A percentile compares a stretch with the other conserved stretches of the same genome.
Conservation (phyloP, 2,888 invertebrate genomes). For the Mellilla xanthometata region DNA sequence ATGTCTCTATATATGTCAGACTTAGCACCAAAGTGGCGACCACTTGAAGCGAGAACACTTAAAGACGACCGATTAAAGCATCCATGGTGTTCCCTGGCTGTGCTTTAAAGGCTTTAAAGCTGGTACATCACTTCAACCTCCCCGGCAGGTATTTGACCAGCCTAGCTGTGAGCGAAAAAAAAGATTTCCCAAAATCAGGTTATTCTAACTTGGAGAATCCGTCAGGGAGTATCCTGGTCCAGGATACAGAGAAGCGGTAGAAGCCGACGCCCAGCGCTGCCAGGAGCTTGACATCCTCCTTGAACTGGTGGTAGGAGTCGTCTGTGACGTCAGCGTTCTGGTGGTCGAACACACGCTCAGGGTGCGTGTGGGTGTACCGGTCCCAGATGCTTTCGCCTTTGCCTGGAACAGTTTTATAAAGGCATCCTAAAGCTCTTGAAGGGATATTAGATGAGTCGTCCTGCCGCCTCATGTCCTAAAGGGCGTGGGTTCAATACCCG, state of each 20-base stretch:
- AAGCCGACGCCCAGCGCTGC: slow-evolving; percentile 78
- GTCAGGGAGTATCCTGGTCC: slow-evolving; percentile 86
- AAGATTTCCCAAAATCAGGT: background rate
- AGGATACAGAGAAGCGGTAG: slow-evolving; percentile 85
- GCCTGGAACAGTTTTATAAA: slow-evolving; percentile 59
- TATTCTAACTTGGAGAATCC: slow-evolving; percentile 73
- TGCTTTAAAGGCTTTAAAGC: too few species aligned
- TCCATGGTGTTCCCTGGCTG: too few species aligned
- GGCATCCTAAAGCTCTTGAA: too few species aligned
- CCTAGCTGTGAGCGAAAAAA: background rate
- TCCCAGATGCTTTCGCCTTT: slow-evolving; percentile 88
- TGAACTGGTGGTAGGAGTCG: slow-evolving; percentile 85
- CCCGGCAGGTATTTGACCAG: too few species aligned
- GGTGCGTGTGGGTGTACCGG: slow-evolving; percentile 78
- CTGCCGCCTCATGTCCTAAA: too few species aligned
- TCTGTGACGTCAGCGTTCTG: slow-evolving; percentile 85
- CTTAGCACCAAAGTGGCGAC: too few species aligned
- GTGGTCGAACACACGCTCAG: slow-evolving; percentile 76
- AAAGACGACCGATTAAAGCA: too few species aligned
- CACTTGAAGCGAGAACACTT: too few species aligned
- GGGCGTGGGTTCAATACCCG: too few species aligned
- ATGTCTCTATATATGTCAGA: too few species aligned
- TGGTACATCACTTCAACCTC: too few species aligned
- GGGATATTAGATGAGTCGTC: too few species aligned
- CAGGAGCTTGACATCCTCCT: slow-evolving; percentile 83